phyloP scores from a whole-genome alignment of 2,888 invertebrate species.

The Syritta pipiens region DNA sequence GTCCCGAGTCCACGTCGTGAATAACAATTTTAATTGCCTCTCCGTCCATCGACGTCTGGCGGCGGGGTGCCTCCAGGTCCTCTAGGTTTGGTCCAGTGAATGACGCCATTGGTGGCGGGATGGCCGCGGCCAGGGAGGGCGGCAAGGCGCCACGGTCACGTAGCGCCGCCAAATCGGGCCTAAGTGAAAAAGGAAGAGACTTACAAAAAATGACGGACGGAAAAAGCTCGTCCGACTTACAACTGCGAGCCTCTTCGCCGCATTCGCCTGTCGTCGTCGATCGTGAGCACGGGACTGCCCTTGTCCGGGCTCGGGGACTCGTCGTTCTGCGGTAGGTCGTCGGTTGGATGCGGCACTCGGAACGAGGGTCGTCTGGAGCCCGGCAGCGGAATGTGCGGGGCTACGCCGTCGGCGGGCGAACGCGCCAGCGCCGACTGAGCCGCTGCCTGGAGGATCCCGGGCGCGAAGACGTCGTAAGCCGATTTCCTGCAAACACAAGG shows the following conservation, averaged over 20 bases:
- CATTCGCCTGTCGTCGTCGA: slow-evolving; percentile 86
- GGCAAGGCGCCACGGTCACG: slow-evolving; percentile 81
- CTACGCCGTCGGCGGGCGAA: slow-evolving; percentile 77
- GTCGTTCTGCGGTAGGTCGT: slow-evolving; percentile 79
- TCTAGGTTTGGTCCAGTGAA: slow-evolving; percentile 81
- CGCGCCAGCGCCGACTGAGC: slow-evolving; percentile 75
- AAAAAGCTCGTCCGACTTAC: slow-evolving; percentile 83
- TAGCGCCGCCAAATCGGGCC: slow-evolving; percentile 87
- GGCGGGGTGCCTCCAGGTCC: slow-evolving; percentile 83
- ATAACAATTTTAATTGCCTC: slow-evolving; percentile 96
- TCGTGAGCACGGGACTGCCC: slow-evolving; percentile 82
- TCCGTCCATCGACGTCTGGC: slow-evolving; percentile 93
- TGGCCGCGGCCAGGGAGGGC: slow-evolving; percentile 77
- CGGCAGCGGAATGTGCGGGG: slow-evolving; percentile 76
- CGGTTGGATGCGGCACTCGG: slow-evolving; percentile 82
- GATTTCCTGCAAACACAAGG: slow-evolving; percentile 81
- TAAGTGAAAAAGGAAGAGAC: slow-evolving; percentile 74
- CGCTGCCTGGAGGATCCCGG: slow-evolving; percentile 80
- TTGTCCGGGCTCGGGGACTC: slow-evolving; percentile 82
- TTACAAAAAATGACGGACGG: neutral
- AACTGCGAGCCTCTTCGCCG: slow-evolving; percentile 90
- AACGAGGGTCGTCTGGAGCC: slow-evolving; percentile 83
- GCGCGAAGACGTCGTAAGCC: slow-evolving; percentile 90
- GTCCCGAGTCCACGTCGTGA: slow-evolving; percentile 92
- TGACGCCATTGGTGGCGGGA: slow-evolving; percentile 78